Evolutionary conservation across 2,888 invertebrate genomes (phyloP).

Genomic region (Ephialtes manifestator): DNA sequence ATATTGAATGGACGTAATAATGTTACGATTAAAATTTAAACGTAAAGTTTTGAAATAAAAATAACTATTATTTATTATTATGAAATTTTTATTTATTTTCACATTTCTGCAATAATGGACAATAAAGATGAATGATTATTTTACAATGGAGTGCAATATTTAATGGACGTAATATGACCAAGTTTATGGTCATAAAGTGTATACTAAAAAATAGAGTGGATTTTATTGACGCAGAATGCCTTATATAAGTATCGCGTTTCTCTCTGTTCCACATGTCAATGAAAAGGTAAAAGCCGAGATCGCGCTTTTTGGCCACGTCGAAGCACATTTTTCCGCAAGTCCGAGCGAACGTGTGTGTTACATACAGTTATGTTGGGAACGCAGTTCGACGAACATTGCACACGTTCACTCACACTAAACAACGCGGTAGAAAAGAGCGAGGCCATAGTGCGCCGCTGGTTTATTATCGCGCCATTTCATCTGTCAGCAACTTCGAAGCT

Average conservation of each 20-base stretch:
- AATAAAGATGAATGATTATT: no score
- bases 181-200: no score
- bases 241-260: not conserved
- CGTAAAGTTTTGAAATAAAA: no score
- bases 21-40: no score
- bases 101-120: no score
- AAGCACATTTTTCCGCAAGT: constrained; percentile 25
- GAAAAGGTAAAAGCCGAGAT: constrained; percentile 4
- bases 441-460: constrained; percentile 2
- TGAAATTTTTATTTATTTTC: no score
- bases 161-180: no score
- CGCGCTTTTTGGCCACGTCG: constrained; percentile 30
- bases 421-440: constrained; percentile 7
- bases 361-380: not conserved
- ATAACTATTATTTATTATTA: no score
- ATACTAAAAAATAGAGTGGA: no score
- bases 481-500: constrained; percentile 15
- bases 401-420: constrained; percentile 7
- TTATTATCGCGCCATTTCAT: constrained; percentile 38
- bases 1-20: no score
- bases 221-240: not conserved
- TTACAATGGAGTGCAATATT: no score
- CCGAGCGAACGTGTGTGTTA: not conserved
- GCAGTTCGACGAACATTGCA: not conserved
- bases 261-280: not conserved